A percentile compares a stretch with the other conserved stretches of the same genome.
Evolutionary conservation across 2,888 invertebrate species (phyloP).

Genomic region (Drosophila formosana): DNA sequence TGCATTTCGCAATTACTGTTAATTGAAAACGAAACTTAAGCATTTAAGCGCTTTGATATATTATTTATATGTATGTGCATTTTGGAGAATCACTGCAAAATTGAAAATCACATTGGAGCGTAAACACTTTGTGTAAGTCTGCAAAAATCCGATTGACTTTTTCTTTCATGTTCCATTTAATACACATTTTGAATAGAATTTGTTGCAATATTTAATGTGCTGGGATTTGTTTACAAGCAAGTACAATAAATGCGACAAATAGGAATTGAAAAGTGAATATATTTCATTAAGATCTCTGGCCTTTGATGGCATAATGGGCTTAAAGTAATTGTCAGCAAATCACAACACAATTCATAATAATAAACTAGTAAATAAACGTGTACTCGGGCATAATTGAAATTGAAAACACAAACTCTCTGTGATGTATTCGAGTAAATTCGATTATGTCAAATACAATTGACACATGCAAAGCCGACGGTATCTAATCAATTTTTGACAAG

Average conservation of each 20-base stretch:
- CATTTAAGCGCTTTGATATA: slow-evolving; percentile 1
- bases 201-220: no score
- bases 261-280: no score
- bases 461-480: background rate
- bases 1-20: slow-evolving; percentile 1
- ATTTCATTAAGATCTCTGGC: no score
- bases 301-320: background rate
- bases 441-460: background rate
- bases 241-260: no score
- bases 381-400: background rate
- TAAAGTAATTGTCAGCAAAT: no score
- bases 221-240: no score
- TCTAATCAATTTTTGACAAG: background rate
- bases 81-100: background rate
- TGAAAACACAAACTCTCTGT: background rate
- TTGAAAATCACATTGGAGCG: background rate
- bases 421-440: background rate
- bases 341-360: no score
- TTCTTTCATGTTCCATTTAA: background rate
- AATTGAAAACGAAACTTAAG: slow-evolving; percentile 1
- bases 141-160: background rate
- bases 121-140: background rate
- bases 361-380: background rate
- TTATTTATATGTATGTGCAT: background rate
- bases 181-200: no score